A percentile compares a stretch with the other conserved stretches of the same genome.
Conservation (phyloP, 2,113 vertebrate genomes). For the Hucho hucho region DNA sequence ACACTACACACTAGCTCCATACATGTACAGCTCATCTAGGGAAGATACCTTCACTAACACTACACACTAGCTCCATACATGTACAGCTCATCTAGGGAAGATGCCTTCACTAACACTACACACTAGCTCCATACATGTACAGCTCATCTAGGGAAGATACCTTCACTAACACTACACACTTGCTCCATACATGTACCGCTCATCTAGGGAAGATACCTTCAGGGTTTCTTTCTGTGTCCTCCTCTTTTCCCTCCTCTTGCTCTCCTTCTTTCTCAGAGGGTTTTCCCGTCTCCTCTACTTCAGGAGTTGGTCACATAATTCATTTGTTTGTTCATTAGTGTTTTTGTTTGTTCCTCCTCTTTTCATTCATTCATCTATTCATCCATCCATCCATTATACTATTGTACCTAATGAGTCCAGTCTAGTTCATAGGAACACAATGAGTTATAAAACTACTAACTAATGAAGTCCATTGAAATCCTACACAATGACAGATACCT, state of each 20-base stretch:
- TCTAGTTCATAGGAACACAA: no score
- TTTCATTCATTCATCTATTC: no score
- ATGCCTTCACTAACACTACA: slow-evolving; percentile 8
- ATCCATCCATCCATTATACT: no score
- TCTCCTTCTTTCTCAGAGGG: not conserved
- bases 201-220: slow-evolving; percentile 19
- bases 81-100: not conserved
- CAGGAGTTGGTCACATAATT: slow-evolving; percentile 3
- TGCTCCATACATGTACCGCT: not conserved
- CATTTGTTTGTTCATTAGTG: no score
- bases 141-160: slow-evolving; percentile 2
- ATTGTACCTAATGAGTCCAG: no score
- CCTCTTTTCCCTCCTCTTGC: not conserved
- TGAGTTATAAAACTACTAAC: no score
- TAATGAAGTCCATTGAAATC: no score
- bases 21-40: not conserved
- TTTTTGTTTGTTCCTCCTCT: no score
- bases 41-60: slow-evolving; percentile 6
- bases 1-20: not conserved
- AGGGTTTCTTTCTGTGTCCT: slow-evolving; percentile 6
- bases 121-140: not conserved
- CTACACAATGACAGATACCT: not conserved
- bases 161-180: not conserved
- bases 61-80: not conserved
- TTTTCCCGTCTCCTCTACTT: not conserved